Conservation (phyloP, 2,888 invertebrate species). For the Cyclophora punctaria region DNA sequence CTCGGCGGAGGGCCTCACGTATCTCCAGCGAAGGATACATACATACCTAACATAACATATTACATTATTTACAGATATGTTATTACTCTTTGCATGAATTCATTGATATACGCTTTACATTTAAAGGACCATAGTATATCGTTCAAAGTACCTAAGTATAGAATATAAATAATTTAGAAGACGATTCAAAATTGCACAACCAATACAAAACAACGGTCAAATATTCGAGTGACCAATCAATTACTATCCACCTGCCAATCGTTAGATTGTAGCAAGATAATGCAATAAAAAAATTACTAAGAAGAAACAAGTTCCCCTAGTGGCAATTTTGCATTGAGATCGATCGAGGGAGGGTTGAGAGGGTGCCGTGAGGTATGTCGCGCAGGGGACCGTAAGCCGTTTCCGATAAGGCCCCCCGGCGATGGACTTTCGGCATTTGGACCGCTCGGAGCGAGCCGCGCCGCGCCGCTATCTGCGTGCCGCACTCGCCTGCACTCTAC, state of each 20-base stretch:
- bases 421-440: conserved; percentile 46
- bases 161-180: no score
- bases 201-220: conserved; percentile 2
- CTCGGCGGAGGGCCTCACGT: conserved; percentile 21
- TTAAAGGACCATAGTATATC: no score
- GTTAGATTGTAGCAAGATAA: conserved; percentile 29
- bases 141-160: no score
- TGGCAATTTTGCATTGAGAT: conserved; percentile 69
- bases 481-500: conserved; percentile 61
- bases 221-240: conserved; percentile 12
- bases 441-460: not conserved
- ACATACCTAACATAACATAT: no score
- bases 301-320: conserved; percentile 57
- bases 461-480: conserved; percentile 57
- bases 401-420: conserved; percentile 71
- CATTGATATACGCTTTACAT: no score
- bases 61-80: no score
- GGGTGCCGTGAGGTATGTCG: conserved; percentile 54
- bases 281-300: conserved; percentile 58
- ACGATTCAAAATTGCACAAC: not conserved
- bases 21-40: conserved; percentile 20
- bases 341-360: conserved; percentile 53
- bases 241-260: conserved; percentile 24
- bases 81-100: no score
- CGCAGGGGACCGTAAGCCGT: conserved; percentile 73